These are phyloP conservation scores for Morone saxatilis DNA, from an alignment of 2,113 vertebrate species.

Conservation along the genomic window DNA sequence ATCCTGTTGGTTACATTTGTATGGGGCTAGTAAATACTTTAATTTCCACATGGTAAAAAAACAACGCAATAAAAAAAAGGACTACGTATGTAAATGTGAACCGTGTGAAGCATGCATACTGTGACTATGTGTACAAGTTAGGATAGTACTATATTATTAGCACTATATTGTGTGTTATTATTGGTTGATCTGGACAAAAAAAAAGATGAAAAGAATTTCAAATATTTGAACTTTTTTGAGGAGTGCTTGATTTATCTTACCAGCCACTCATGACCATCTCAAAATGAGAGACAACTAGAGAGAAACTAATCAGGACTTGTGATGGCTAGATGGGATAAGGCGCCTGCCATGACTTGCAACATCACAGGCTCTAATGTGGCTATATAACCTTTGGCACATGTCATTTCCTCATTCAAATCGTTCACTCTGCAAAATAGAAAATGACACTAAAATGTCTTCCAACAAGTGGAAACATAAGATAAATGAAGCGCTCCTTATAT, in stretches of 20 bases:
- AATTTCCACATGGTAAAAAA: background rate
- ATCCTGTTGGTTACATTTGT: slow-evolving; percentile 23
- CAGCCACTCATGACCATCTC: background rate
- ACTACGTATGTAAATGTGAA: slow-evolving; percentile 40
- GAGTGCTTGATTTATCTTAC: slow-evolving; percentile 50
- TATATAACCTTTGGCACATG: slow-evolving; percentile 37
- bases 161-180: slow-evolving; percentile 50
- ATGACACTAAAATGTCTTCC: background rate
- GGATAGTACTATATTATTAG: slow-evolving; percentile 38
- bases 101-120: slow-evolving; percentile 44
- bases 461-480: slow-evolving; percentile 27
- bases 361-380: background rate
- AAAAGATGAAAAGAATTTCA: slow-evolving; percentile 36
- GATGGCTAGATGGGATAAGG: slow-evolving; percentile 8
- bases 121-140: slow-evolving; percentile 44
- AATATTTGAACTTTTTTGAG: slow-evolving; percentile 49
- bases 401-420: background rate
- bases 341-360: background rate
- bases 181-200: slow-evolving; percentile 46
- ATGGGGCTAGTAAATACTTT: slow-evolving; percentile 1
- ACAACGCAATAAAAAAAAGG: slow-evolving; percentile 31
- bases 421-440: background rate
- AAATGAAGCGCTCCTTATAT: slow-evolving; percentile 29
- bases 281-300: background rate
- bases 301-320: background rate